These are phyloP conservation scores for Catocala sponsa DNA, from an alignment of 2,888 invertebrate species.

Conservation along the genomic window DNA sequence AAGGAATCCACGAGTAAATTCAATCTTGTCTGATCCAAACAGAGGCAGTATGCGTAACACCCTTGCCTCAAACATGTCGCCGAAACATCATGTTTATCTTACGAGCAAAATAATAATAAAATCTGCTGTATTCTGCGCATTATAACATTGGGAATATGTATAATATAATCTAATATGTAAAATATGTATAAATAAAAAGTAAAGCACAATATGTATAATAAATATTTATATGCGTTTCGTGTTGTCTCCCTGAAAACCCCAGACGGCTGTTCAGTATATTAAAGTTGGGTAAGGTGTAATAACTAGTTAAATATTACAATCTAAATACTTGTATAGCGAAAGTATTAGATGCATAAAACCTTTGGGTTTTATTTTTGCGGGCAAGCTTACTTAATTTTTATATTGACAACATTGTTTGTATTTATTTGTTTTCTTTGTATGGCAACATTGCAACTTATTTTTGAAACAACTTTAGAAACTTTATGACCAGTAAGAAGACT, in stretches of 20 bases:
- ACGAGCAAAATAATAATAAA: constrained; percentile 44
- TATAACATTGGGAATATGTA: constrained; percentile 14
- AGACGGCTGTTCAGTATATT: too few species aligned
- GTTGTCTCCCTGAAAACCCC: background rate
- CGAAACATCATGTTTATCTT: constrained; percentile 33
- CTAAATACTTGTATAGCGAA: too few species aligned
- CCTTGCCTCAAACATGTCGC: constrained; percentile 24
- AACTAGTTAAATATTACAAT: too few species aligned
- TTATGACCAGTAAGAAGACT: too few species aligned
- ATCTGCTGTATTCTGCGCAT: constrained; percentile 12
- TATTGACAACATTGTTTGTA: too few species aligned
- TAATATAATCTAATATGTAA: constrained; percentile 23
- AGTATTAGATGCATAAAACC: too few species aligned
- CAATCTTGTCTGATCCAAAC: constrained; percentile 55
- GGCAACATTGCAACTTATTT: too few species aligned
- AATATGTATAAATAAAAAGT: background rate
- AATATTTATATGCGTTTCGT: background rate
- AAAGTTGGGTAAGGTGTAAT: too few species aligned
- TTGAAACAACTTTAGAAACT: too few species aligned
- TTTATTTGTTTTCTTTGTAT: too few species aligned
- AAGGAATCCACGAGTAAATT: constrained; percentile 43
- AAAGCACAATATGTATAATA: background rate
- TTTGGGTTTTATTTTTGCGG: too few species aligned
- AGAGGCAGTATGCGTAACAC: constrained; percentile 47
- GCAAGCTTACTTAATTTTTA: too few species aligned